Evolutionary conservation across 2,113 vertebrate species (phyloP).

Genomic region (Podarcis cretensis): DNA sequence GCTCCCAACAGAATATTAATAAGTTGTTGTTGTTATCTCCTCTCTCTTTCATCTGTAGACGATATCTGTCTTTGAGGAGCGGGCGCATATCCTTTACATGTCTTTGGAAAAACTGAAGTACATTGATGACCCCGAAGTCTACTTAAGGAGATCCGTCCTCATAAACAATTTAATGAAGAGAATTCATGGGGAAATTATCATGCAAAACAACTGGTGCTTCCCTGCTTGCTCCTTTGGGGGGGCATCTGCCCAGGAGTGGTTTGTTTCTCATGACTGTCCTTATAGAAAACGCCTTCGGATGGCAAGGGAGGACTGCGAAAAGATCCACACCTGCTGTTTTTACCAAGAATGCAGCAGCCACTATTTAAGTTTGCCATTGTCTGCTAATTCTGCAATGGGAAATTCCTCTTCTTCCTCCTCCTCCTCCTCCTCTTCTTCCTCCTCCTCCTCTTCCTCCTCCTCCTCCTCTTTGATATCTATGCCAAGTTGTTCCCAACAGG

Average conservation of each 20-base stretch:
- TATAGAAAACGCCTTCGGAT: constrained; percentile 90
- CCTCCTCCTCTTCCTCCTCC: constrained; percentile 54
- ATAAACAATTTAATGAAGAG: constrained; percentile 96
- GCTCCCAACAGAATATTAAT: neutral
- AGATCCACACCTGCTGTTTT: constrained; percentile 89
- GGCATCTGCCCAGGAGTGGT: constrained; percentile 81
- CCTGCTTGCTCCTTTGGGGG: constrained; percentile 78
- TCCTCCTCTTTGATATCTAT: constrained; percentile 74
- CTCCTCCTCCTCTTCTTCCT: constrained; percentile 63
- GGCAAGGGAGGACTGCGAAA: constrained; percentile 85
- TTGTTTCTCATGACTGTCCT: constrained; percentile 84
- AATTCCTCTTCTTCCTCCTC: constrained; percentile 67
- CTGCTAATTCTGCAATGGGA: constrained; percentile 79
- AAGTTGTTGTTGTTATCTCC: neutral
- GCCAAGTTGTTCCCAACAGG: constrained; percentile 79
- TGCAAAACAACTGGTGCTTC: constrained; percentile 96
- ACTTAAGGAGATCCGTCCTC: constrained; percentile 92
- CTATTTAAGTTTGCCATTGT: constrained; percentile 89
- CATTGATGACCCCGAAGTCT: constrained; percentile 95
- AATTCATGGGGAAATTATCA: constrained; percentile 90
- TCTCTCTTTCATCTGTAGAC: constrained; percentile 78
- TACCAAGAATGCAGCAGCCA: constrained; percentile 88
- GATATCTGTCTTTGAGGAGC: constrained; percentile 90
- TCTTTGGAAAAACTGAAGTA: constrained; percentile 96
- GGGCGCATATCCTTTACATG: constrained; percentile 93